Base-by-base conservation (phyloP, 2,113 vertebrate species). In the Amazona vittata region DNA sequence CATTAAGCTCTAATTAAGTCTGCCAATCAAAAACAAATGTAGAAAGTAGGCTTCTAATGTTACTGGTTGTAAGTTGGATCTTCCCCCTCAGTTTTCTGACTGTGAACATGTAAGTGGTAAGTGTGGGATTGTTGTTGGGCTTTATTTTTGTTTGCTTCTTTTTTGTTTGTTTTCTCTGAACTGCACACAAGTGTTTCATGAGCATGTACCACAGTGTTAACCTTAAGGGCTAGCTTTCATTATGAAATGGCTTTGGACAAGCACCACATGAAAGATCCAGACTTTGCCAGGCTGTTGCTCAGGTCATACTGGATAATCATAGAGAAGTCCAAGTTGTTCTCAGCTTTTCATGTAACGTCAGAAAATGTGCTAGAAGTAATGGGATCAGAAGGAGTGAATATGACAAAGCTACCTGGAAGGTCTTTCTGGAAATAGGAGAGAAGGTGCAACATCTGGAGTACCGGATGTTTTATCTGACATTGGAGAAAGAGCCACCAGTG, bases 1-100 rank as follows among this genome's bases (percentile, higher is more conserved):
- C 82, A 69, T 97, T 97, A 93, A 96, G 94, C 79, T 96, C 90
- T 97, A 97, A 97, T 98, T 97, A 97, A 96, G 83, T 62, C 91
- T 97, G 88, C 68, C 92, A 94, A 71, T 98, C 95, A 97, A 75
- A 96, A 73, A 17, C 35, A 95, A 89, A 20, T 0, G n/a, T 37
- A 84, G 46, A 89, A 86, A 75, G 15, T 46, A 86, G 57, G 24
- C 60, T 94, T 87, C 70, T 92, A 10, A 67, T 80, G 49, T 95
- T 74, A 55, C 80, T 94, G 53, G 37, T 71, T 88, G 78, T 83
- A 97, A 95, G 69, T 95, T 39, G n/a, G 95, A n/a, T 93, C 35
- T 90, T 55, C 21, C 41, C 60, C 20, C 73, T 96, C 75, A 64
- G 1, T 95, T 97, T 97, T 97, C 86, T 90, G 63, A 83, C 71